Percentiles rank a stretch among this genome's conserved stretches.
These are phyloP conservation scores for Artibeus jamaicensis DNA, from an alignment of 2,797 vertebrate species.

Conservation along the genomic window DNA sequence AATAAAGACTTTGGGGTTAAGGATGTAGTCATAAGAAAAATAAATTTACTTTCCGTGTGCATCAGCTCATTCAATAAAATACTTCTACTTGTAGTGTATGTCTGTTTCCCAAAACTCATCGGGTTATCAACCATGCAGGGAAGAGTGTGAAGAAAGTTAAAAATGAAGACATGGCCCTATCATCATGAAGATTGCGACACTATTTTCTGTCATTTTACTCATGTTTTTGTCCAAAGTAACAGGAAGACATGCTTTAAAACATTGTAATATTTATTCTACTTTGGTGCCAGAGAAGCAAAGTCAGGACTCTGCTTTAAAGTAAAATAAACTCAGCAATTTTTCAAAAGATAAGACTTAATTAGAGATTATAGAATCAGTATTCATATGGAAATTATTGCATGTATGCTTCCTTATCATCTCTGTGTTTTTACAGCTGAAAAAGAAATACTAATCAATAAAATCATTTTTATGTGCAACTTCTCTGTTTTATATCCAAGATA, in stretches of 20 bases:
- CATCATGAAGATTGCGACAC: background rate
- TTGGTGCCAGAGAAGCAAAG: background rate
- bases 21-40: background rate
- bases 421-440: background rate
- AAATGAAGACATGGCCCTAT: background rate
- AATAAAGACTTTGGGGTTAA: background rate
- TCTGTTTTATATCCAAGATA: constrained; percentile 26
- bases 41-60: background rate
- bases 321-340: background rate
- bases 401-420: background rate
- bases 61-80: background rate
- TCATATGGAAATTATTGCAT: background rate
- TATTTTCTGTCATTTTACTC: background rate
- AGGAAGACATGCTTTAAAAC: background rate
- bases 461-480: constrained; percentile 27
- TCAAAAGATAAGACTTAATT: constrained; percentile 39
- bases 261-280: constrained; percentile 51
- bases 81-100: background rate
- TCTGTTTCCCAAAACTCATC: background rate
- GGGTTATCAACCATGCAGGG: background rate
- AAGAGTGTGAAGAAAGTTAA: background rate
- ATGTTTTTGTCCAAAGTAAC: constrained; percentile 55
- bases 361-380: background rate
- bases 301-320: background rate
- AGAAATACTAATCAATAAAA: background rate